Evolutionary conservation across 53 echinoderm and acorn worm species (phyloP).

Genomic region (Temnopleurus reevesii): DNA sequence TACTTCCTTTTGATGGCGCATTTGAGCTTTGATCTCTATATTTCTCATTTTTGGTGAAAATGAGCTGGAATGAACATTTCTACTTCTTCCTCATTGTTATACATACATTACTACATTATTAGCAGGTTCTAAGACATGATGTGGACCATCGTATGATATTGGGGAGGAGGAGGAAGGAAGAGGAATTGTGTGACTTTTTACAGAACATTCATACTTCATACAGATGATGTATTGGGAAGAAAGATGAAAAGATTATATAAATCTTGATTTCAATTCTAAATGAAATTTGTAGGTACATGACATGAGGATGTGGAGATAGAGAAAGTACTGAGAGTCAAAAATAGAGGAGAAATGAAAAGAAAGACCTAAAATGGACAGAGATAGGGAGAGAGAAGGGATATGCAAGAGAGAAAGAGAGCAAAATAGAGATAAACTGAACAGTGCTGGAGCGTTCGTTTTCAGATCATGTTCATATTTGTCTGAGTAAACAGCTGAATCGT

Average conservation of each 20-base stretch:
- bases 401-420: too few species aligned
- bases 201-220: not conserved
- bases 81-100: too few species aligned
- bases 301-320: not conserved
- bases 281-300: not conserved
- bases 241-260: not conserved
- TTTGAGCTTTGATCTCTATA: too few species aligned
- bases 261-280: too few species aligned
- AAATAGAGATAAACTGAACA: too few species aligned
- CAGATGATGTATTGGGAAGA: not conserved
- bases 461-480: slow-evolving; percentile 2
- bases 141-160: too few species aligned
- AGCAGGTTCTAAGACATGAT: too few species aligned
- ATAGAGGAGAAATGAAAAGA: not conserved
- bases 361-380: not conserved
- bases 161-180: not conserved
- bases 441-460: too few species aligned
- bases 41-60: too few species aligned
- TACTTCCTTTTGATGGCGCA: too few species aligned
- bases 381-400: not conserved
- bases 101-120: too few species aligned
- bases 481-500: not conserved
- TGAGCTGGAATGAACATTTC: too few species aligned
- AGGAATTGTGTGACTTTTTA: not conserved
- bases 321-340: not conserved